Conservation (phyloP, 2,888 invertebrate species). For the Amphipyra tragopoginis region DNA sequence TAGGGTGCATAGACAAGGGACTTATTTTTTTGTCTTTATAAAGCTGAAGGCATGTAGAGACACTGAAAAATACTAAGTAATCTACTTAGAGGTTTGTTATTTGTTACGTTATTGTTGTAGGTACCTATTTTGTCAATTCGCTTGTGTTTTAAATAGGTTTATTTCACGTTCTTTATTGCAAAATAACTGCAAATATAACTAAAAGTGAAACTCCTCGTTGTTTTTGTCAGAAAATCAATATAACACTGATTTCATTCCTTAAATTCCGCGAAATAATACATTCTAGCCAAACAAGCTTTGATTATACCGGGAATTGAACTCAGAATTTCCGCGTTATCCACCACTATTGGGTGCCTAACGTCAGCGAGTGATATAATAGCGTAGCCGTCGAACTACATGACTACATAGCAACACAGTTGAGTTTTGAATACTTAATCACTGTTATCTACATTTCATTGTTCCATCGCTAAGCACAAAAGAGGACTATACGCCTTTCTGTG, state of each 20-base stretch:
- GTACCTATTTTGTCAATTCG: no score
- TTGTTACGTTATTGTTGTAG: no score
- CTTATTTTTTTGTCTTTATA: no score
- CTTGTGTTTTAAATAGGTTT: no score
- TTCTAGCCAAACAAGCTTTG: slow-evolving; percentile 2
- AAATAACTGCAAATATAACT: not conserved
- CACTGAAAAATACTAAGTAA: no score
- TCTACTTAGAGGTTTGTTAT: no score
- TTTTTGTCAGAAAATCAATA: slow-evolving; percentile 9
- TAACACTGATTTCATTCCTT: not conserved
- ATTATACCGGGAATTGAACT: slow-evolving; percentile 17
- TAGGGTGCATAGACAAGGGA: no score
- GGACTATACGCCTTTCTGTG: slow-evolving; percentile 33
- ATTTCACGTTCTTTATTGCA: not conserved
- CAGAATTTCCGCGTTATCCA: slow-evolving; percentile 2
- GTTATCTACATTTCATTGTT: slow-evolving; percentile 49
- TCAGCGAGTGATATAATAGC: not conserved
- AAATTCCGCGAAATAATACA: slow-evolving; percentile 10
- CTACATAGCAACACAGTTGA: slow-evolving; percentile 8
- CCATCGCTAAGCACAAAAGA: slow-evolving; percentile 26
- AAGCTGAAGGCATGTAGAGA: no score
- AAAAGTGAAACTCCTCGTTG: not conserved
- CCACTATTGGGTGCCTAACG: not conserved
- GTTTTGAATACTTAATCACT: slow-evolving; percentile 36
- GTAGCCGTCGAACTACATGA: slow-evolving; percentile 2